Conservation (phyloP, 2,888 invertebrate genomes). For the Acronicta psi region DNA sequence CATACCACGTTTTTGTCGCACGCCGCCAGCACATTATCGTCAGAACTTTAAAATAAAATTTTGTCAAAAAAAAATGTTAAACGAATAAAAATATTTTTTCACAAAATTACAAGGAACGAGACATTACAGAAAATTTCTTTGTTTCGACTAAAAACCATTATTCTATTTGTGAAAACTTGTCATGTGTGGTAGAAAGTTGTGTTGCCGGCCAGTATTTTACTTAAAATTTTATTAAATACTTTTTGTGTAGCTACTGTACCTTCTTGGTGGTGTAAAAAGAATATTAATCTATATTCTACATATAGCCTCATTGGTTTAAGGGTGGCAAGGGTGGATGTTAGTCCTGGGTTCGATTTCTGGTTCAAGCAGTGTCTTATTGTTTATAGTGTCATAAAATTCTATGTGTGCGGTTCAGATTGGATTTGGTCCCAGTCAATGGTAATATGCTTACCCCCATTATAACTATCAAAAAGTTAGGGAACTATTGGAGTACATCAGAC, state of each 20-base stretch:
- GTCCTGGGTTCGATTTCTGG: no score
- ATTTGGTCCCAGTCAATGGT: not conserved
- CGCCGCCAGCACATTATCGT: constrained; percentile 35
- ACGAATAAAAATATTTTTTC: constrained; percentile 20
- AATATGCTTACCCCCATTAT: no score
- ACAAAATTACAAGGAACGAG: constrained; percentile 21
- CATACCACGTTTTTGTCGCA: constrained; percentile 35
- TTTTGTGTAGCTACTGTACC: not conserved
- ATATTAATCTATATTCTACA: no score
- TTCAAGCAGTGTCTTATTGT: no score
- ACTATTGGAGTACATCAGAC: no score
- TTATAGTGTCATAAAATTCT: no score
- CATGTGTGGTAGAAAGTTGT: constrained; percentile 1
- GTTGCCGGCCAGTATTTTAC: constrained; percentile 2
- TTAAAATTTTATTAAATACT: not conserved
- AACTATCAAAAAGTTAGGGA: no score
- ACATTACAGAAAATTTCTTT: constrained; percentile 54
- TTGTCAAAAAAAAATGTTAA: constrained; percentile 21
- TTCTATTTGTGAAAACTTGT: constrained; percentile 38
- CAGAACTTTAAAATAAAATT: constrained; percentile 33
- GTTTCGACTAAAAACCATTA: constrained; percentile 33
- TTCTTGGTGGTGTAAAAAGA: not conserved
- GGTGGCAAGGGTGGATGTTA: no score
- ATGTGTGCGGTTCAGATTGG: not conserved
- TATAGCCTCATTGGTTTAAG: no score